A percentile compares a stretch with the other conserved stretches of the same genome.
phyloP scores from a whole-genome alignment of 2,888 invertebrate genomes.

The Amphiduros pacificus region DNA sequence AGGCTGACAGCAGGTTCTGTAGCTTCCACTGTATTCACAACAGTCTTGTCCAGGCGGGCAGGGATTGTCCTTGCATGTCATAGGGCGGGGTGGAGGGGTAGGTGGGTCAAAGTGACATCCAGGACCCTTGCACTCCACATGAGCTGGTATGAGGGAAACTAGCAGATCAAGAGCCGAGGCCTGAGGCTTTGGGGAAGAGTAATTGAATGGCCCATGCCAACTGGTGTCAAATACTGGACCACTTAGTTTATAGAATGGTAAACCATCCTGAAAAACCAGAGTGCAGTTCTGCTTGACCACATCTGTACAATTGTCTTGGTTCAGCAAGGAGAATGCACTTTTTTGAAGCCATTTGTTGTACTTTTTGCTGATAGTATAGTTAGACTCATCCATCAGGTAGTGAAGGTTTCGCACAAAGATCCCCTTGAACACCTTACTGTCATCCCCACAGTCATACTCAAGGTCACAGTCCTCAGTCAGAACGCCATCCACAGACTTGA shows the following conservation, averaged over 20 bases:
- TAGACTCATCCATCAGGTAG: constrained; percentile 33
- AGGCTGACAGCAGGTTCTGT: constrained; percentile 37
- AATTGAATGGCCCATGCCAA: constrained; percentile 36
- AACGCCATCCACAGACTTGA: constrained; percentile 30
- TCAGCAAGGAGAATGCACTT: constrained; percentile 28
- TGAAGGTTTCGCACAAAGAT: constrained; percentile 35
- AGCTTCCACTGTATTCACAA: constrained; percentile 36
- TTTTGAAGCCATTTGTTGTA: constrained; percentile 33
- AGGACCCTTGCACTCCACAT: constrained; percentile 30
- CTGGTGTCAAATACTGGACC: constrained; percentile 36
- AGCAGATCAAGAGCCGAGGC: constrained; percentile 35
- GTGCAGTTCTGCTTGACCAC: constrained; percentile 35
- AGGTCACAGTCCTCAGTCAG: constrained; percentile 33
- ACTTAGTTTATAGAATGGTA: constrained; percentile 33
- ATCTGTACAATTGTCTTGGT: constrained; percentile 33
- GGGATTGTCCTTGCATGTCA: constrained; percentile 36
- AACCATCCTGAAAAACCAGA: constrained; percentile 36
- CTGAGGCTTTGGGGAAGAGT: constrained; percentile 38
- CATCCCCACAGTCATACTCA: constrained; percentile 30
- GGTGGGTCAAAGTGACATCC: constrained; percentile 34
- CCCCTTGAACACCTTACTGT: constrained; percentile 37
- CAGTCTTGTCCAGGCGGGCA: constrained; percentile 35
- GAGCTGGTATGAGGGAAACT: constrained; percentile 32
- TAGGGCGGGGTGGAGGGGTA: constrained; percentile 33
- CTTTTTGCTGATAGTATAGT: constrained; percentile 19